These are phyloP conservation scores for Branchellion lobata DNA, from an alignment of 2,888 invertebrate species.

Conservation along the genomic window DNA sequence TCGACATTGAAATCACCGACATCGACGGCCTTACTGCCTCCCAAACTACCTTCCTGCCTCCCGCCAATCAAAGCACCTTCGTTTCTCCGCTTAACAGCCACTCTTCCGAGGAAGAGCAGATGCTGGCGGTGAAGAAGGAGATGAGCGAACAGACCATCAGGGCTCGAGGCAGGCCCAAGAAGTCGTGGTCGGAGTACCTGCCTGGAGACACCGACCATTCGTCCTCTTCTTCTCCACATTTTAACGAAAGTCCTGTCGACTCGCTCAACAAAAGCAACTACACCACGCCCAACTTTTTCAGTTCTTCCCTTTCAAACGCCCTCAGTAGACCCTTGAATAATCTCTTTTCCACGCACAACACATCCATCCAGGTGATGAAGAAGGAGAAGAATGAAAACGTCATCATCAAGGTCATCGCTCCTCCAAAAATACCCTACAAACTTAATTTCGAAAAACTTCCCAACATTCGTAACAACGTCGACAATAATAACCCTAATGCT, in stretches of 20 bases:
- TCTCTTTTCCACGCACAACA: background rate
- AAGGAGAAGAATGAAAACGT: slow-evolving; percentile 34
- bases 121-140: background rate
- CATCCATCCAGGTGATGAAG: slow-evolving; percentile 33
- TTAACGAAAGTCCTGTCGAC: slow-evolving; percentile 3
- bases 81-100: slow-evolving; percentile 12
- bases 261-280: background rate
- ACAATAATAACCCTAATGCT: too few relatives aligned
- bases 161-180: slow-evolving; percentile 34
- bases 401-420: slow-evolving; percentile 36
- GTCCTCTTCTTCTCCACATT: background rate
- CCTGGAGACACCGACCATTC: slow-evolving; percentile 14
- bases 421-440: slow-evolving; percentile 35
- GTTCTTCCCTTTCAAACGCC: background rate
- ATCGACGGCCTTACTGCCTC: slow-evolving; percentile 46
- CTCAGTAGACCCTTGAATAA: background rate
- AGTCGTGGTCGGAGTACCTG: slow-evolving; percentile 38
- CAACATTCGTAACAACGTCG: background rate
- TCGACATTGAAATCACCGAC: slow-evolving; percentile 49
- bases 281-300: background rate
- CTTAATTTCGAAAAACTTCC: slow-evolving; percentile 32
- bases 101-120: background rate
- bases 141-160: slow-evolving; percentile 32
- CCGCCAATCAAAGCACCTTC: slow-evolving; percentile 24
- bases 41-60: slow-evolving; percentile 46